phyloP scores from a whole-genome alignment of 2,888 invertebrate genomes.

The Lordiphosa andalusiaca region DNA sequence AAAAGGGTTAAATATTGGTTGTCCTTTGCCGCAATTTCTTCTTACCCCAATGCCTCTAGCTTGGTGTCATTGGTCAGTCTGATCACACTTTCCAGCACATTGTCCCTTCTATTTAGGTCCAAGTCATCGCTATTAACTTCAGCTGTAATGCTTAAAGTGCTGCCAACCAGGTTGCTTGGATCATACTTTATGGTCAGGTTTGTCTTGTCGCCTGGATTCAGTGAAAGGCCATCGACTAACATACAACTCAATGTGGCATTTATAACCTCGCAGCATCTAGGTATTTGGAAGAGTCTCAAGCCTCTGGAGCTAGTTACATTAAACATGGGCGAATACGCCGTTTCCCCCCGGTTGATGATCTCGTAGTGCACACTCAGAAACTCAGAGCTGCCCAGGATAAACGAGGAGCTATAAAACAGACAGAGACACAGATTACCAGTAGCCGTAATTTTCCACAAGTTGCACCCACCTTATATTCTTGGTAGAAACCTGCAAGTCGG shows the following conservation, averaged over 20 bases:
- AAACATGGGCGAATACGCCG: conserved; percentile 81
- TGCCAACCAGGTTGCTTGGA: conserved; percentile 73
- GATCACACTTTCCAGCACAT: conserved; percentile 67
- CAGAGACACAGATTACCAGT: neutral
- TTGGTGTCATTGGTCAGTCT: conserved; percentile 76
- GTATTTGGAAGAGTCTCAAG: conserved; percentile 77
- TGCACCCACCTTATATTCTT: conserved; percentile 59
- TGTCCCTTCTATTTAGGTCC: conserved; percentile 74
- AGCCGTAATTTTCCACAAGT: conserved; percentile 5
- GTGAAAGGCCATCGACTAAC: conserved; percentile 73
- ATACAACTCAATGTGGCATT: conserved; percentile 73
- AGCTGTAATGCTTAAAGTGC: conserved; percentile 70
- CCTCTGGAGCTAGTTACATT: conserved; percentile 80
- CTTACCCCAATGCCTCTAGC: conserved; percentile 79
- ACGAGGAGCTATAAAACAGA: conserved; percentile 64
- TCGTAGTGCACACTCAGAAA: conserved; percentile 76
- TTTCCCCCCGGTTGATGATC: conserved; percentile 80
- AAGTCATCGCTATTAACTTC: conserved; percentile 78
- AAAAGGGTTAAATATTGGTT: too few species aligned
- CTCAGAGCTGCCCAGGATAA: conserved; percentile 76
- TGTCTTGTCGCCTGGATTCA: conserved; percentile 68
- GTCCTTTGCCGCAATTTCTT: too few species aligned
- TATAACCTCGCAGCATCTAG: conserved; percentile 73
- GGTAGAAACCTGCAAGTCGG: conserved; percentile 76
- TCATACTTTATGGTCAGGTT: conserved; percentile 76